phyloP scores from a whole-genome alignment of 1,140 invertebrate genomes.

The Drosophila kanapiae region DNA sequence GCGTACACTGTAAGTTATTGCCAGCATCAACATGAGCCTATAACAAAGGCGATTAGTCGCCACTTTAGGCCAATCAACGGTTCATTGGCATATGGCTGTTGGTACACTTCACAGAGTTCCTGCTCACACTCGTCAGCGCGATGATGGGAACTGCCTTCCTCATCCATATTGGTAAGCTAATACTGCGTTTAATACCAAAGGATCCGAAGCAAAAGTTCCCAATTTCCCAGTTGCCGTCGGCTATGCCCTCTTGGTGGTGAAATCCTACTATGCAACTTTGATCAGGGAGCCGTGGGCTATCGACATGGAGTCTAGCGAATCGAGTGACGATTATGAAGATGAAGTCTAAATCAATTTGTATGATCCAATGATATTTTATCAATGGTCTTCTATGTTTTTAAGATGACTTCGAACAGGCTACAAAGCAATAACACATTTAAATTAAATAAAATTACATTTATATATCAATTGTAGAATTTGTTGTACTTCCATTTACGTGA shows the following conservation, averaged over 20 bases:
- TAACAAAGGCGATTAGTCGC: not conserved
- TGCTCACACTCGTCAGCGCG: not conserved
- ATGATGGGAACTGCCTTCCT: not conserved
- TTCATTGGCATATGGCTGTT: not conserved
- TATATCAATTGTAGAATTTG: no score
- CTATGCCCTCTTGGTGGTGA: not conserved
- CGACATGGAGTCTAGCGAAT: no score
- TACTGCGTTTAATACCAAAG: not conserved
- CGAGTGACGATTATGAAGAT: not conserved
- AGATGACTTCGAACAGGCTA: no score
- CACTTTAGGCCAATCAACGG: not conserved
- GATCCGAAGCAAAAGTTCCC: not conserved
- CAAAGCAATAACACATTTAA: not conserved
- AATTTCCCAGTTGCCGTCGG: not conserved
- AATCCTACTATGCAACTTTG: not conserved
- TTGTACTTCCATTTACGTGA: constrained; percentile 85
- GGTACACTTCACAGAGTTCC: not conserved
- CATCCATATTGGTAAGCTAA: not conserved
- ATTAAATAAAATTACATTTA: not conserved
- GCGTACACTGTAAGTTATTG: not conserved
- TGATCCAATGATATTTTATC: no score
- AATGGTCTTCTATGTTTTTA: not conserved
- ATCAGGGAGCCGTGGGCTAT: no score
- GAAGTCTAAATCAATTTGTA: not conserved
- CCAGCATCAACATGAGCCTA: not conserved